Percentiles rank a stretch among this genome's conserved stretches.
Evolutionary conservation across 2,888 invertebrate genomes (phyloP).

Genomic region (Melipona bicolor): DNA sequence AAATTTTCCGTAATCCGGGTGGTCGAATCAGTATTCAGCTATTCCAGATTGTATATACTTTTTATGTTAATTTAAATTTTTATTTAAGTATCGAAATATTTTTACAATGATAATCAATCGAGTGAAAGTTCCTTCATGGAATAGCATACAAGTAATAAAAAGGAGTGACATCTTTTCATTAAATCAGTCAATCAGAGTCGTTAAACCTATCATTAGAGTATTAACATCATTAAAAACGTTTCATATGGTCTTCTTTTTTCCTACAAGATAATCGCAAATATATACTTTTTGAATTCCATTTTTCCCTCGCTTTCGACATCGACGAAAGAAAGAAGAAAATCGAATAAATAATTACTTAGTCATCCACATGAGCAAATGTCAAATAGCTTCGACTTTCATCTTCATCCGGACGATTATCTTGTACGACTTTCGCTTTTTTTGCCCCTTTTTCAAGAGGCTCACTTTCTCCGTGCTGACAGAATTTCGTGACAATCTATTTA

Average conservation of each 20-base stretch:
- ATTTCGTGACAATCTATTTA: constrained; percentile 2
- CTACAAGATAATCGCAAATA: background rate
- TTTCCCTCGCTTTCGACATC: background rate
- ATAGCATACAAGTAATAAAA: background rate
- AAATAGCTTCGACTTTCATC: constrained; percentile 46
- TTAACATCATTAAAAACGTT: background rate
- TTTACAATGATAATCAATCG: background rate
- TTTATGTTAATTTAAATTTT: too few species aligned
- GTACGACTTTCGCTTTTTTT: constrained; percentile 31
- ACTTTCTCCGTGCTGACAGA: constrained; percentile 48
- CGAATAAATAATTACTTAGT: background rate
- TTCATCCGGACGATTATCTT: constrained; percentile 21
- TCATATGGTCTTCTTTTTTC: background rate
- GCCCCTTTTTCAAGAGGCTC: background rate
- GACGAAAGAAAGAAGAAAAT: background rate
- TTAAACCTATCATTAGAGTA: background rate
- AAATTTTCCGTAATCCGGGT: too few species aligned
- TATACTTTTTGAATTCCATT: background rate
- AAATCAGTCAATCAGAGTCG: background rate
- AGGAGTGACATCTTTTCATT: background rate
- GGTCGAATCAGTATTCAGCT: too few species aligned
- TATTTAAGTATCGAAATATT: background rate
- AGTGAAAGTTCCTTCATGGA: background rate
- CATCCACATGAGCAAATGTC: background rate
- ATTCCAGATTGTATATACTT: too few species aligned